These are phyloP conservation scores for Drusus annulatus DNA, from an alignment of 1,140 invertebrate genomes.

Conservation along the genomic window DNA sequence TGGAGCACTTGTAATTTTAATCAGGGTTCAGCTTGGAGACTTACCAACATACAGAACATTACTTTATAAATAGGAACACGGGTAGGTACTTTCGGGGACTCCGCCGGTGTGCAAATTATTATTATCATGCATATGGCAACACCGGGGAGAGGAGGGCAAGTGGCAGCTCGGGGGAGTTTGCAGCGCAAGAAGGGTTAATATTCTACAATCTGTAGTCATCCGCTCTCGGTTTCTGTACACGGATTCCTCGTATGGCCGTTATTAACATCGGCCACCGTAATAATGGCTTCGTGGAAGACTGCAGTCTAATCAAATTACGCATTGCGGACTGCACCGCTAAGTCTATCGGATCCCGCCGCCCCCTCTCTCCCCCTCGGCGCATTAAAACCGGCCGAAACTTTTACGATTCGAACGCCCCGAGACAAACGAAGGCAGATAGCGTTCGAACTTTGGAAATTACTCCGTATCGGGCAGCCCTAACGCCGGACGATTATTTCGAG, in stretches of 20 bases:
- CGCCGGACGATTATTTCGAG: constrained; percentile 1
- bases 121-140: constrained; percentile 17
- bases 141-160: not conserved
- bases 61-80: not conserved
- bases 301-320: constrained; percentile 43
- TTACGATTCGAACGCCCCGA: constrained; percentile 24
- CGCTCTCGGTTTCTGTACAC: not conserved
- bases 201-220: constrained; percentile 17
- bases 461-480: not conserved
- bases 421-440: constrained; percentile 12
- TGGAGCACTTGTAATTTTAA: constrained; percentile 34
- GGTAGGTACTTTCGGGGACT: not conserved
- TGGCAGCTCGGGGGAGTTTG: not conserved
- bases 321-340: constrained; percentile 22
- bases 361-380: not conserved
- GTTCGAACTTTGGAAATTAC: constrained; percentile 13
- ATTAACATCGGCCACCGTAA: constrained; percentile 43
- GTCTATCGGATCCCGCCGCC: constrained; percentile 15
- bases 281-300: constrained; percentile 26
- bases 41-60: not conserved
- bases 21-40: not conserved
- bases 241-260: constrained; percentile 36
- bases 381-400: constrained; percentile 30
- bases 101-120: not conserved
- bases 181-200: constrained; percentile 11